These are phyloP conservation scores for Spodoptera picta DNA, from an alignment of 2,888 invertebrate species.

Conservation along the genomic window DNA sequence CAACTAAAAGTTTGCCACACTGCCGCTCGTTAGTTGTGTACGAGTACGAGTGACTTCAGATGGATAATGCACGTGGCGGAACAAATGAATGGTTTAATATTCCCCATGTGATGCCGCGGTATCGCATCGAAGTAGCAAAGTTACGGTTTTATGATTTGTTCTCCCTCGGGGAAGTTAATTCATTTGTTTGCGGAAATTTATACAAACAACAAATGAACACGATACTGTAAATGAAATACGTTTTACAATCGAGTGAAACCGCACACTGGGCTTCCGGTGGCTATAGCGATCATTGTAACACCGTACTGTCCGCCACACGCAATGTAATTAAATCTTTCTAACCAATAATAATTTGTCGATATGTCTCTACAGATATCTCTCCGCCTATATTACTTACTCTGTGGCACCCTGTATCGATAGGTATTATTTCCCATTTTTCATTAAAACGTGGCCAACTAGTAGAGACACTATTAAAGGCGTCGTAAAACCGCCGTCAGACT, in stretches of 20 bases:
- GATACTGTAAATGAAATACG: slow-evolving; percentile 46
- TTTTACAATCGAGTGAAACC: slow-evolving; percentile 16
- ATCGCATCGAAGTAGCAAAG: slow-evolving; percentile 34
- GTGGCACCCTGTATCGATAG: not conserved
- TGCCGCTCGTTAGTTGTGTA: slow-evolving; percentile 21
- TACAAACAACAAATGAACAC: slow-evolving; percentile 31
- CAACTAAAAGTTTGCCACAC: slow-evolving; percentile 25
- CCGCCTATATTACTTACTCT: too few relatives aligned
- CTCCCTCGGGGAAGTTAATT: slow-evolving; percentile 35
- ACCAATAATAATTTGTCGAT: too few relatives aligned
- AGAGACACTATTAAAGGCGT: slow-evolving; percentile 76
- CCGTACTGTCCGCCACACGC: too few relatives aligned
- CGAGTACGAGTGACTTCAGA: slow-evolving; percentile 24
- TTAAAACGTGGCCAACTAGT: slow-evolving; percentile 62
- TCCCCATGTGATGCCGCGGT: slow-evolving; percentile 36
- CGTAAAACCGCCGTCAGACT: slow-evolving; percentile 77
- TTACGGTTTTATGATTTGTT: slow-evolving; percentile 48
- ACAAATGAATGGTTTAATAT: slow-evolving; percentile 44
- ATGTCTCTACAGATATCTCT: too few relatives aligned
- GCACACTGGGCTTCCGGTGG: too few relatives aligned
- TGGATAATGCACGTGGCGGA: slow-evolving; percentile 32
- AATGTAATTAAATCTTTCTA: too few relatives aligned
- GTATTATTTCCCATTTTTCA: slow-evolving; percentile 37
- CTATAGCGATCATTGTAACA: too few relatives aligned
- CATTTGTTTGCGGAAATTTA: slow-evolving; percentile 44